Evolutionary conservation across 1,140 invertebrate genomes (phyloP).

Genomic region (Cylas formicarius): DNA sequence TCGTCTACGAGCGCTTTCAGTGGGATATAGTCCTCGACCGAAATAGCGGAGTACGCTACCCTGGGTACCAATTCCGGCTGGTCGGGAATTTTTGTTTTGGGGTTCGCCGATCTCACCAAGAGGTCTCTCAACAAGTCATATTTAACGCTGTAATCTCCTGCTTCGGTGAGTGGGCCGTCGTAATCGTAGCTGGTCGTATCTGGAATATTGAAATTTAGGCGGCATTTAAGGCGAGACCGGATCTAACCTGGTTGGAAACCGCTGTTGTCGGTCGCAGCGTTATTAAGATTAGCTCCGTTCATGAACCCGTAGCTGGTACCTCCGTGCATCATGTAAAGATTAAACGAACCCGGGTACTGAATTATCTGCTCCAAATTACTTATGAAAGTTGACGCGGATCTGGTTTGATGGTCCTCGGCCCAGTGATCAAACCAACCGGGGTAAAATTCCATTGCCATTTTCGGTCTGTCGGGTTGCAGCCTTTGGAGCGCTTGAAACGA

Average conservation of each 20-base stretch:
- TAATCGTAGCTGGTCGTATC: constrained; percentile 49
- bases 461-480: constrained; percentile 50
- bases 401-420: constrained; percentile 30
- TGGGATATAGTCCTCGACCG: constrained; percentile 17
- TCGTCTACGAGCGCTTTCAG: constrained; percentile 14
- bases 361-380: constrained; percentile 29
- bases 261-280: constrained; percentile 20
- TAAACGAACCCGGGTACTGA: constrained; percentile 49
- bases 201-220: constrained; percentile 33
- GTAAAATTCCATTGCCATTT: constrained; percentile 61
- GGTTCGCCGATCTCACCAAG: constrained; percentile 3
- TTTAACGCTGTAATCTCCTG: constrained; percentile 44
- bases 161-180: constrained; percentile 48
- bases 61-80: constrained; percentile 32
- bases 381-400: constrained; percentile 10
- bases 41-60: constrained; percentile 34
- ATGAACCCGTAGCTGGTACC: constrained; percentile 66
- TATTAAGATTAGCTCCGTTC: constrained; percentile 50
- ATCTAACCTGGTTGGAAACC: constrained; percentile 41
- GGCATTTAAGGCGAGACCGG: too few relatives aligned
- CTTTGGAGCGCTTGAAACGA: constrained; percentile 42
- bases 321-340: constrained; percentile 67
- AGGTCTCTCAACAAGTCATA: constrained; percentile 37
- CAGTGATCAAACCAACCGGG: constrained; percentile 56
- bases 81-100: constrained; percentile 18